Conservation (phyloP, 2,888 invertebrate species). For the Aleiodes testaceus region DNA sequence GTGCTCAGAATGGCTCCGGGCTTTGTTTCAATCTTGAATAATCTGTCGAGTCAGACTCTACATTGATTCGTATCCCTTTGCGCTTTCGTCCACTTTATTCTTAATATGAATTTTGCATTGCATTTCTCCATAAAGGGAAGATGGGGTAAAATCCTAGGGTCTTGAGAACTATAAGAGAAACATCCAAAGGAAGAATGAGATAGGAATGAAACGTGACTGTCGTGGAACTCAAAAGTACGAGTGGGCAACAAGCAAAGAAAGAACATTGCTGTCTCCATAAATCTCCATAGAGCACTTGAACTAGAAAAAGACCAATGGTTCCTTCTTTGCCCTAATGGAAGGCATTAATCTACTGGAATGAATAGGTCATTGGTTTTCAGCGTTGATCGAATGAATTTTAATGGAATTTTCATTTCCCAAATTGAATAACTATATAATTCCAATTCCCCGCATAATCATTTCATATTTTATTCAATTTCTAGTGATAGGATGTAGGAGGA, state of each 20-base stretch:
- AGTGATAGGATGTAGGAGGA: no score
- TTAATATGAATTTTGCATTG: no score
- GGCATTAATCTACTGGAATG: constrained; percentile 39
- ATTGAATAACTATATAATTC: not conserved
- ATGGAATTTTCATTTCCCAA: not conserved
- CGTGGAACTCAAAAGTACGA: constrained; percentile 42
- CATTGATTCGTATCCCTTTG: no score
- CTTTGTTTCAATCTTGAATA: no score
- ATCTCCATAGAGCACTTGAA: constrained; percentile 43
- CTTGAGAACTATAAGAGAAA: constrained; percentile 7
- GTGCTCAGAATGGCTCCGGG: no score
- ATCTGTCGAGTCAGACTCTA: no score
- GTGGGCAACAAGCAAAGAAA: constrained; percentile 9
- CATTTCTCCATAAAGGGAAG: no score
- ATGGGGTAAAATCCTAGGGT: not conserved
- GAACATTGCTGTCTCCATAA: constrained; percentile 45
- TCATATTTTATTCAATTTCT: no score
- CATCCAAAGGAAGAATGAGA: not conserved
- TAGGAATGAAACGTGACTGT: constrained; percentile 12
- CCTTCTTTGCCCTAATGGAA: constrained; percentile 38
- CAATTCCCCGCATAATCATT: not conserved
- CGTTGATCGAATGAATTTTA: not conserved
- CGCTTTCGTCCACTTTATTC: no score
- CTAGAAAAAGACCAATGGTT: constrained; percentile 17
- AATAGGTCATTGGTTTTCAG: constrained; percentile 30